These are phyloP conservation scores for Augochlorella aurata DNA, from an alignment of 2,888 invertebrate genomes.

Conservation along the genomic window DNA sequence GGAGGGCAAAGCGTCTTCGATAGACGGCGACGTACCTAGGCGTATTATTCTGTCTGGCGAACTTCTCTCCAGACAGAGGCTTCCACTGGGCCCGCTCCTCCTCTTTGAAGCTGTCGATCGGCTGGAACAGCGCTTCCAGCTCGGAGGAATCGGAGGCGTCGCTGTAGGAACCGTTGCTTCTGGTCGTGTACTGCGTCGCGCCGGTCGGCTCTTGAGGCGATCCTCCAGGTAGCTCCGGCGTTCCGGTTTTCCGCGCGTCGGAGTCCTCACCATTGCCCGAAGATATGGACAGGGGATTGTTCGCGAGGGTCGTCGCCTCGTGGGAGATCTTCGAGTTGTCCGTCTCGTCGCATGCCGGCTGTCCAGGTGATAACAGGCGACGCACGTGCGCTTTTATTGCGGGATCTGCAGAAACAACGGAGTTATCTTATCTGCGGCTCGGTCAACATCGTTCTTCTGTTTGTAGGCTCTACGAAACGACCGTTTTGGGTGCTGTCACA, in stretches of 20 bases:
- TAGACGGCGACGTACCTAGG: slow-evolving; percentile 74
- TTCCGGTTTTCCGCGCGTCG: slow-evolving; percentile 66
- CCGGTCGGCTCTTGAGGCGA: slow-evolving; percentile 69
- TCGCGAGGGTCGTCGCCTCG: slow-evolving; percentile 54
- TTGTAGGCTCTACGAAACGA: neutral
- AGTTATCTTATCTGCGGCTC: slow-evolving; percentile 30
- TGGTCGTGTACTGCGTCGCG: slow-evolving; percentile 79
- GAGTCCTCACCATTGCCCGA: slow-evolving; percentile 73
- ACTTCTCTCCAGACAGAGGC: slow-evolving; percentile 82
- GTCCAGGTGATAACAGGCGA: slow-evolving; percentile 86
- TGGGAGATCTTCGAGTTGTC: slow-evolving; percentile 46
- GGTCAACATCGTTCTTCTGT: neutral
- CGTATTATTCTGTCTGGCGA: slow-evolving; percentile 79
- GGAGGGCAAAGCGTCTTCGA: neutral
- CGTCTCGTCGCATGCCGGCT: slow-evolving; percentile 78
- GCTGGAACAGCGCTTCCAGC: slow-evolving; percentile 81
- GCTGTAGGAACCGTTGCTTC: slow-evolving; percentile 85
- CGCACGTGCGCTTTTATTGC: slow-evolving; percentile 92
- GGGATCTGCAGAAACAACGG: slow-evolving; percentile 86
- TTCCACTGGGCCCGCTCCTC: slow-evolving; percentile 84
- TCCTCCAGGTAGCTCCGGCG: slow-evolving; percentile 71
- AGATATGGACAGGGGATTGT: slow-evolving; percentile 66
- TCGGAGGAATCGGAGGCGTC: slow-evolving; percentile 80
- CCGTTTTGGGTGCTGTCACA: neutral
- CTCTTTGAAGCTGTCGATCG: slow-evolving; percentile 81